Evolutionary conservation across 2,797 vertebrate species (phyloP), one percentile per base, ranked within the genome.

Genomic region (Xerus rutilus): DNA sequence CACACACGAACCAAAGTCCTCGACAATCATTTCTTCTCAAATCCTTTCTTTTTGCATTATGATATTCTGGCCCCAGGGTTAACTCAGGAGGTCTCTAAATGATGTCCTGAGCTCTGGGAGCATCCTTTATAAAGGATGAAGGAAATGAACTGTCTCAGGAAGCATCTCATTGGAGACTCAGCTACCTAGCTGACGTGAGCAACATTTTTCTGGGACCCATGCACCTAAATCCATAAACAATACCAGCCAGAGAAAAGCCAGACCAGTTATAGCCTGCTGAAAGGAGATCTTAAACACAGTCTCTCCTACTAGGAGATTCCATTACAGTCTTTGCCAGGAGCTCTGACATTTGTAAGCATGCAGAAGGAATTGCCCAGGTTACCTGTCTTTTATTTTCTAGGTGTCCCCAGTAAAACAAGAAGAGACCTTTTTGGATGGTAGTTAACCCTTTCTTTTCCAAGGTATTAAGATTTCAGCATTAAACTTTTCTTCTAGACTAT

Each of bases 11-110:
- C 43, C 6, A 9, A 52, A 28, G 4, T 59, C 64, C 49, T 8
- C 17, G 8, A 35, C 10, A 13, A 5, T 7, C 13, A 3, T 1
- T 5, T 3, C 11, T 20, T 5, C n/a, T 18, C 0, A 8, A 49
- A 12, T 35, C 32, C 30, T 49, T 43, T 65, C 64, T 72, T 21
- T 4, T 47, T 23, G 47, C 47, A 5, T 20, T 5, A 35, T n/a
- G 47, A 49, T 10, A 0, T 12, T 35, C 28, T 39, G 62, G 20
- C 25, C 28, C 15, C 14, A 7, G 21, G 8, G 18, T 64, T 7
- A 21, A 47, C 6, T 14, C 14, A 2, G 2, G 21, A 32, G 10
- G 7, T 45, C 54, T 59, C 57, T 17, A 17, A 54, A 10, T 2
- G 3, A 13, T 2, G 5, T 28, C 15, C 5, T n/a, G 17, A 13